Evolutionary conservation across 1,140 invertebrate genomes (phyloP).

Genomic region (Scaptomyza graminum): DNA sequence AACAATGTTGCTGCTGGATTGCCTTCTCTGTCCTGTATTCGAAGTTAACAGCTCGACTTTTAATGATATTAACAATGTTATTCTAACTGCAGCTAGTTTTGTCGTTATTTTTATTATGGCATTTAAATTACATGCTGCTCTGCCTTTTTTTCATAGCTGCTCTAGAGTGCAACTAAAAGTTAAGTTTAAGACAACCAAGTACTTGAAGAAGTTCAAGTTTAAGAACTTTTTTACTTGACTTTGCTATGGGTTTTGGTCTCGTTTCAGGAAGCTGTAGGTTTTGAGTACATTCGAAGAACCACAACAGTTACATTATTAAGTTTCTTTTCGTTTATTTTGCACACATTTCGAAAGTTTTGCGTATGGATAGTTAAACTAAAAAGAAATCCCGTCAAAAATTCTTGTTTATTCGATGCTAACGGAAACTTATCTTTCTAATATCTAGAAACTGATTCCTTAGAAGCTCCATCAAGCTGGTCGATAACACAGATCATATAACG

Average conservation of each 20-base stretch:
- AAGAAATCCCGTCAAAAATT: no score
- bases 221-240: background rate
- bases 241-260: background rate
- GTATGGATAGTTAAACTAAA: no score
- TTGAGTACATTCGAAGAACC: no score
- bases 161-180: background rate
- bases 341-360: no score
- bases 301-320: no score
- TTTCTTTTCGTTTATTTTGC: no score
- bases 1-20: slow-evolving; percentile 12
- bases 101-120: background rate
- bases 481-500: no score
- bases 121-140: slow-evolving; percentile 27
- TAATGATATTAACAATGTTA: slow-evolving; percentile 13
- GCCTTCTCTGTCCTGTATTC: background rate
- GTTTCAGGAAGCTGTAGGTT: no score
- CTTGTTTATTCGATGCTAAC: no score
- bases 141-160: slow-evolving; percentile 13
- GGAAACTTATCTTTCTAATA: no score
- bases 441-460: no score
- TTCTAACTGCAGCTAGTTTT: background rate
- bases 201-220: background rate
- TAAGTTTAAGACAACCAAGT: background rate
- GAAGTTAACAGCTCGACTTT: background rate
- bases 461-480: no score